Evolutionary conservation across 2,797 vertebrate species (phyloP).

Genomic region (Tenualosa thibaudeaui): DNA sequence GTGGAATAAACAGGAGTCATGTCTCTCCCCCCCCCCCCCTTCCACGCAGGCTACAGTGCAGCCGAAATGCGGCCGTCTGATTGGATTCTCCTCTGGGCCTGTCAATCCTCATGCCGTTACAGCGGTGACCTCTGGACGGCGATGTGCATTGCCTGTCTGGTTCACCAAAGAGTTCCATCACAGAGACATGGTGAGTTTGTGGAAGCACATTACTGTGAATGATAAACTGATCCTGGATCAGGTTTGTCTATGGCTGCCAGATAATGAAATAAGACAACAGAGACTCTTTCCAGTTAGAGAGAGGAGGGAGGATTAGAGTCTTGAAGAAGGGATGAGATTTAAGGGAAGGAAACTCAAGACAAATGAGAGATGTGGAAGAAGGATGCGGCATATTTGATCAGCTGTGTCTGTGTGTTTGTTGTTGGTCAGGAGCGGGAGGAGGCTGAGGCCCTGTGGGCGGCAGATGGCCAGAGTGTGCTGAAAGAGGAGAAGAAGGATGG

Average conservation of each 20-base stretch:
- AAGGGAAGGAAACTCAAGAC: background rate
- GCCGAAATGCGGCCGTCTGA: slow-evolving; percentile 88
- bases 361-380: background rate
- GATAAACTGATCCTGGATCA: background rate
- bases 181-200: slow-evolving; percentile 85
- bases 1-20: background rate
- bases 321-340: background rate
- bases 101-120: slow-evolving; percentile 92
- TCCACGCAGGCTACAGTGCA: slow-evolving; percentile 80
- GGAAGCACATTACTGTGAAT: background rate
- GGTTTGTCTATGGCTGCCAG: background rate
- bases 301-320: background rate
- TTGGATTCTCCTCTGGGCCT: slow-evolving; percentile 90
- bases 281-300: background rate
- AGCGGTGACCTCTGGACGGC: slow-evolving; percentile 82
- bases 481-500: slow-evolving; percentile 59
- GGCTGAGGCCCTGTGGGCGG: slow-evolving; percentile 75
- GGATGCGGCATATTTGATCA: background rate
- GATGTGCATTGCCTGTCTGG: slow-evolving; percentile 91
- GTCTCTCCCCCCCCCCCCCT: background rate
- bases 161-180: slow-evolving; percentile 88
- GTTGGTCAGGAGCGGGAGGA: slow-evolving; percentile 81
- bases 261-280: background rate
- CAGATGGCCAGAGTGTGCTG: slow-evolving; percentile 59
- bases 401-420: background rate